Conservation (phyloP, 2,113 vertebrate genomes). For the Mus pahari region DNA sequence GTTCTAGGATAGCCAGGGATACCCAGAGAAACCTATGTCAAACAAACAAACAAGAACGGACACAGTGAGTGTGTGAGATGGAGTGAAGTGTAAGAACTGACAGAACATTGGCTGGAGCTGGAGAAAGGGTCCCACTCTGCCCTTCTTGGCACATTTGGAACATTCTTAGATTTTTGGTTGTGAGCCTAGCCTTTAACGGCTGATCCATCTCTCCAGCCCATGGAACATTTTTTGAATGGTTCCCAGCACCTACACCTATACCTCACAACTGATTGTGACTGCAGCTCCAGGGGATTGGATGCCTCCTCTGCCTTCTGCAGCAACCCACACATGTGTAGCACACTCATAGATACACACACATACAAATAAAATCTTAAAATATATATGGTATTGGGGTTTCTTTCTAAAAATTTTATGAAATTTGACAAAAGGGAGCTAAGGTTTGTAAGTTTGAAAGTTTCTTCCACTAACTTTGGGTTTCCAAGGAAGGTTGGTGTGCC, state of each 20-base stretch:
- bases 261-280: background rate
- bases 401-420: background rate
- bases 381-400: background rate
- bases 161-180: too few species aligned
- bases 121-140: background rate
- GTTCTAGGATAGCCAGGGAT: background rate
- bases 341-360: background rate
- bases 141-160: background rate
- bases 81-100: background rate
- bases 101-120: background rate
- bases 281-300: background rate
- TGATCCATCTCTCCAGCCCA: too few species aligned
- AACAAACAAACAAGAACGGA: background rate
- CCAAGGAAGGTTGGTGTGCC: background rate
- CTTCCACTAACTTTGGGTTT: background rate
- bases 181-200: too few species aligned
- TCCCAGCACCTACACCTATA: background rate
- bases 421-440: constrained; percentile 16
- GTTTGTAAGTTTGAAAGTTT: constrained; percentile 28
- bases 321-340: background rate
- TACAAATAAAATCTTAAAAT: background rate
- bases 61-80: background rate
- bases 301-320: background rate
- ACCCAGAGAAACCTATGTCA: background rate
- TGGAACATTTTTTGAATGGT: too few species aligned